Conservation (phyloP, 2,113 vertebrate genomes). For the Ammodytes marinus region DNA sequence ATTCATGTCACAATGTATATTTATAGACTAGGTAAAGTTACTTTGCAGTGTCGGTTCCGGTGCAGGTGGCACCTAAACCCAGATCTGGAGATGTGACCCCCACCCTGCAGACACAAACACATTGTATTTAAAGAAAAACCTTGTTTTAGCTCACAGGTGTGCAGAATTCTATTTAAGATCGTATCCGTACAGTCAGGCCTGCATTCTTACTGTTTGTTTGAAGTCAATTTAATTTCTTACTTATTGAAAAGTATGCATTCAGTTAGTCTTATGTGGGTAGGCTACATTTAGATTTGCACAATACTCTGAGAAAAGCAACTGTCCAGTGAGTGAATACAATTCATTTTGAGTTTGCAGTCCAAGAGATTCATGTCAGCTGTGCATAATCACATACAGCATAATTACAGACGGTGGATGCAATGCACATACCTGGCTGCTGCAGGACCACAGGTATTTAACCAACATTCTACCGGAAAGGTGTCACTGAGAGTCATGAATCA, state of each 20-base stretch:
- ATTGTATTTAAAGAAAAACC: background rate
- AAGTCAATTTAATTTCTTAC: background rate
- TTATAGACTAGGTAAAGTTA: too few relatives aligned
- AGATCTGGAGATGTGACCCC: background rate
- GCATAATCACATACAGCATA: background rate
- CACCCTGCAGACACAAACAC: too few relatives aligned
- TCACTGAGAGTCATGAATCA: too few relatives aligned
- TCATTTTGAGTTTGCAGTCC: background rate
- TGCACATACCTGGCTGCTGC: background rate
- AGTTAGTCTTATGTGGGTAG: background rate
- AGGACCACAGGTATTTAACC: background rate
- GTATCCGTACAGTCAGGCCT: background rate
- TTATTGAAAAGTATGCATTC: background rate
- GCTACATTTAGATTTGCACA: background rate
- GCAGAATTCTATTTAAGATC: background rate
- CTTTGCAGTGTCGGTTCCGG: background rate
- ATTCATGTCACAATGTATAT: too few relatives aligned
- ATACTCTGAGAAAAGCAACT: background rate
- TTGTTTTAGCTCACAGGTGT: background rate
- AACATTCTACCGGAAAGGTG: background rate
- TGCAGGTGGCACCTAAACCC: background rate
- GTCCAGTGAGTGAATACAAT: background rate
- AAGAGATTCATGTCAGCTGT: background rate
- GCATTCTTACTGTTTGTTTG: background rate
- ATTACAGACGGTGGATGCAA: background rate